Percentiles rank a stretch among this genome's conserved stretches.
phyloP scores from a whole-genome alignment of 1,140 invertebrate species.

The Brachionus koreanus region DNA sequence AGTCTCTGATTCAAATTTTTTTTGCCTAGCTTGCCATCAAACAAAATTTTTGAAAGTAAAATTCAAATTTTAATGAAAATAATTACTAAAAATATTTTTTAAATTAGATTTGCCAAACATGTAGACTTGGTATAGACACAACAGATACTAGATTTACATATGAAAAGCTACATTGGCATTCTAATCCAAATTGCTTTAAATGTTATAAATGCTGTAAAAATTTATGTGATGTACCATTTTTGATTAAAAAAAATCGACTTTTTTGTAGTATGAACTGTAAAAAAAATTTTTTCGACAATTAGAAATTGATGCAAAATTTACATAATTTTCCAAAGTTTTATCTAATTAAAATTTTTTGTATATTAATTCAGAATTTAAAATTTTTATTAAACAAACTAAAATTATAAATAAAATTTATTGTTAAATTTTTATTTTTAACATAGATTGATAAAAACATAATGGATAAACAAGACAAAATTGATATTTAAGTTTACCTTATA shows the following conservation, averaged over 20 bases:
- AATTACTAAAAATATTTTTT: background rate
- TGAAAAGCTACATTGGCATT: conserved; percentile 33
- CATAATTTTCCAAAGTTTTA: background rate
- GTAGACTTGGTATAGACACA: background rate
- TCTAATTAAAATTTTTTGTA: background rate
- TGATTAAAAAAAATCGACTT: conserved; percentile 9
- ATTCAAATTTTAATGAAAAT: background rate
- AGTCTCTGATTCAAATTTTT: background rate
- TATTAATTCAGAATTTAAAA: too few species aligned
- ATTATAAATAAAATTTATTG: too few species aligned
- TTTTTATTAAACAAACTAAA: too few species aligned
- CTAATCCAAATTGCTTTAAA: conserved; percentile 6
- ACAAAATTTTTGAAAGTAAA: conserved; percentile 13
- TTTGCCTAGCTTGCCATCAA: conserved; percentile 8
- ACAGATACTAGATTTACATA: background rate
- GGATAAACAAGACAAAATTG: background rate
- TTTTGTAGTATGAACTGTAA: conserved; percentile 36
- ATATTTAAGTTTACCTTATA: background rate
- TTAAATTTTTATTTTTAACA: too few species aligned
- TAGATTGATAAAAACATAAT: background rate
- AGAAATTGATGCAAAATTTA: background rate
- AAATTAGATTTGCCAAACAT: background rate
- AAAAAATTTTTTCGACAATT: background rate
- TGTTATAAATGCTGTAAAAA: conserved; percentile 5
- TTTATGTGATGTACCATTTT: conserved; percentile 5